Evolutionary conservation across 2,113 vertebrate genomes (phyloP).

Genomic region (Brachypteracias leptosomus): DNA sequence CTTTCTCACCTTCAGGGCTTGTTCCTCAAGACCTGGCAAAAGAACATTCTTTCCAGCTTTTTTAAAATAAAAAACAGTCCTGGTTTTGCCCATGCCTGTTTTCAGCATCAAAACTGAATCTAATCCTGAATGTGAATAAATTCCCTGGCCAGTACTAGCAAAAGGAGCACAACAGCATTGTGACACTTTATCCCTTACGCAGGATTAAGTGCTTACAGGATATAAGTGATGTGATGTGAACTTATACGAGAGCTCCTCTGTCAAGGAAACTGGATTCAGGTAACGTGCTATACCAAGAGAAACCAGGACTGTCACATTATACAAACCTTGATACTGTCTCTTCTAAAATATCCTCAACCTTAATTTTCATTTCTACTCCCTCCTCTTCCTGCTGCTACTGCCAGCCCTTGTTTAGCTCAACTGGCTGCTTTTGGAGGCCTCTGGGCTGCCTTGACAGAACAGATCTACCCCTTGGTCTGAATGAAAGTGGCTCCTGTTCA

Average conservation of each 20-base stretch:
- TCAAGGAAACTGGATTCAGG: not conserved
- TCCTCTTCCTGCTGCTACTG: not conserved
- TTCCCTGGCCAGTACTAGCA: not conserved
- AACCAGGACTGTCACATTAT: not conserved
- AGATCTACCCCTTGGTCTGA: not conserved
- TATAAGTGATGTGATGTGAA: not conserved
- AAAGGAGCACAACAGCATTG: not conserved
- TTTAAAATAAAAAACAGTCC: not conserved
- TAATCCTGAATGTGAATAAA: not conserved
- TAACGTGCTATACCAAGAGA: not conserved
- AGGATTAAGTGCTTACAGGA: conserved; percentile 7
- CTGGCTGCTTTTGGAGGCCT: not conserved
- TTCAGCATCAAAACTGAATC: not conserved
- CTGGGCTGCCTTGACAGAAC: not conserved
- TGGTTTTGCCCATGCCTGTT: not conserved
- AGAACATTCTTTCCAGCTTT: not conserved
- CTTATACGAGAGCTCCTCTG: not conserved
- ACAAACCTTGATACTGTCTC: not conserved
- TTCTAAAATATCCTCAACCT: not conserved
- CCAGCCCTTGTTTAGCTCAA: not conserved
- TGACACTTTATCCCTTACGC: not conserved
- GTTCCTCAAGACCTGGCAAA: not conserved
- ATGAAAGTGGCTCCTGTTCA: not conserved
- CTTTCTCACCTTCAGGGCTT: conserved; percentile 10
- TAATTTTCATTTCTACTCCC: not conserved